These are phyloP conservation scores for Regulus satrapa DNA, from an alignment of 2,113 vertebrate species.

Conservation along the genomic window DNA sequence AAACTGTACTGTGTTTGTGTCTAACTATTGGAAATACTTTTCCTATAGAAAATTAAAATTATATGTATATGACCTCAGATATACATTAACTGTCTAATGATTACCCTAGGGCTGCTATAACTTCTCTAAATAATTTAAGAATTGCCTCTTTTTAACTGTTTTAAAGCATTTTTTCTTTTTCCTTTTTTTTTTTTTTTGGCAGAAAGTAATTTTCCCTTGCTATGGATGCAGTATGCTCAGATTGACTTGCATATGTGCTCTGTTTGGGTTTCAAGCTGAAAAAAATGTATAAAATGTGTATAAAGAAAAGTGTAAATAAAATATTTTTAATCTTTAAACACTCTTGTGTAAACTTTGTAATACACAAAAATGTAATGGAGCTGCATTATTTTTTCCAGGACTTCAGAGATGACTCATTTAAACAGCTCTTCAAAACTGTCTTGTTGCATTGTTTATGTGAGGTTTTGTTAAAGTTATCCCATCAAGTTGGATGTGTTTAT, in stretches of 20 bases:
- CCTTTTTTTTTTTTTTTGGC: slow-evolving; percentile 18
- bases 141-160: slow-evolving; percentile 72
- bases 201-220: slow-evolving; percentile 70
- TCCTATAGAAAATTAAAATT: slow-evolving; percentile 32
- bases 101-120: slow-evolving; percentile 58
- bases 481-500: neutral
- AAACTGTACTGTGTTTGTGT: slow-evolving; percentile 56
- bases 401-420: neutral
- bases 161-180: slow-evolving; percentile 48
- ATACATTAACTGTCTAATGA: slow-evolving; percentile 69
- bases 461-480: neutral
- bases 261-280: slow-evolving; percentile 74
- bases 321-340: slow-evolving; percentile 82
- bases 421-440: neutral
- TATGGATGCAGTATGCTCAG: slow-evolving; percentile 72
- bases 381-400: neutral
- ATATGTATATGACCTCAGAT: slow-evolving; percentile 65
- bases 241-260: slow-evolving; percentile 69
- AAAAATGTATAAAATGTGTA: slow-evolving; percentile 78
- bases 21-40: slow-evolving; percentile 67
- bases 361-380: neutral
- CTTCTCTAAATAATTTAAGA: slow-evolving; percentile 68
- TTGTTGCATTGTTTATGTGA: neutral
- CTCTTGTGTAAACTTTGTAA: slow-evolving; percentile 21
- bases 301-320: slow-evolving; percentile 83